Base-by-base conservation (phyloP, 2,888 invertebrate genomes). In the Eulithis prunata region DNA sequence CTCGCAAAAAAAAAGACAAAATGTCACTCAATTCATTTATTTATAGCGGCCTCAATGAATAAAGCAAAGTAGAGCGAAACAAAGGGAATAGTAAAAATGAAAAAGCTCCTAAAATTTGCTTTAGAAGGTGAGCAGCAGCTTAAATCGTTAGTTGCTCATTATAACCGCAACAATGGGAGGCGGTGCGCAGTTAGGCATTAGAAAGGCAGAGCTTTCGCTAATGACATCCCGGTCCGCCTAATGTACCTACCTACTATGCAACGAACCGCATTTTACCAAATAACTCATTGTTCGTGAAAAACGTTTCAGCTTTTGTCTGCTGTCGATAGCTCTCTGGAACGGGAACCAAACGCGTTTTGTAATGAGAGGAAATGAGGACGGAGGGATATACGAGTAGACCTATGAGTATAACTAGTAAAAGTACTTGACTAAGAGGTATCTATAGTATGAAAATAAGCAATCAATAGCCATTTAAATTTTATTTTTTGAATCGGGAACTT, bases 61-160 rank as follows among this genome's bases (percentile, higher is more conserved):
- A 75, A 75, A 45, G 57, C 49, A 59, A 49, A 55, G 58, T 57
- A 62, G 47, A 49, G 52, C 14, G 13, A 49, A 60, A 68, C 66
- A 69, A 70, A 62, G 66, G 36, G 59, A 63, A 66, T 49, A 62
- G 38, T 52, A 60, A 64, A 67, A 67, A 57, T 57, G 5, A 61
- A 70, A 67, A 69, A 66, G 64, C 70, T 70, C 70, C 66, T 67
- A 74, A 76, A 75, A 73, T 79, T 78, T 75, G 77, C 74, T 74
- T 81, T 81, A 80, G 71, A 72, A 79, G 79, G 71, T 78, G 75
- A 80, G 78, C 81, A 81, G 76, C 77, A 75, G 83, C 82, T 86
- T 83, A 78, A 87, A 89, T 90, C 88, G 89, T 88, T 89, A 87
- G 88, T 89, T 86, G 86, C 88, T 91, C 91, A 90, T 91, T 91